Conservation (phyloP, 2,113 vertebrate species). For the Telmatochromis sp. region DNA sequence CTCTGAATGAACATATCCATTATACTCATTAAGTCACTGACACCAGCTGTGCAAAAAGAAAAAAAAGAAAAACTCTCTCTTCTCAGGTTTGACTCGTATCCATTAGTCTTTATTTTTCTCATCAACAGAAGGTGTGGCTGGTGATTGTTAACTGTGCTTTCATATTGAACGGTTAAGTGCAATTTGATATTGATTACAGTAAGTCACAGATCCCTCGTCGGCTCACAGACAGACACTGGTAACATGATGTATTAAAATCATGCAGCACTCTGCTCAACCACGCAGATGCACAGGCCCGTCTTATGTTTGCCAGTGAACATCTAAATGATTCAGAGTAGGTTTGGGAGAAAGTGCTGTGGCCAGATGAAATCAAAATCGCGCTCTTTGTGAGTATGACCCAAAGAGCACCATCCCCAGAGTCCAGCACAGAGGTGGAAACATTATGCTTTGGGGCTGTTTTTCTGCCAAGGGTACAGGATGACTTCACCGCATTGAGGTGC, state of each 20-base stretch:
- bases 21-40: not conserved
- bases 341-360: not conserved
- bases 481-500: not conserved
- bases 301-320: not conserved
- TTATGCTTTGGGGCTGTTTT: not conserved
- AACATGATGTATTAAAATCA: not conserved
- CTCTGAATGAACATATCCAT: not conserved
- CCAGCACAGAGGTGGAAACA: not conserved
- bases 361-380: not conserved
- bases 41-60: not conserved
- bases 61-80: not conserved
- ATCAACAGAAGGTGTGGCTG: not conserved
- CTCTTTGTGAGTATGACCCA: not conserved
- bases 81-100: not conserved
- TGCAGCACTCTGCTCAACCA: not conserved
- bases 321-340: not conserved
- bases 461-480: not conserved
- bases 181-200: not conserved
- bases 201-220: constrained; percentile 29
- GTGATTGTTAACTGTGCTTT: not conserved
- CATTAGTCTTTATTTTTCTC: not conserved
- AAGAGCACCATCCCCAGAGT: not conserved
- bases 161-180: constrained; percentile 22
- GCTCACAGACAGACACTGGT: not conserved
- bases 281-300: not conserved